Evolutionary conservation across 64 coral and sea anemone genomes (phyloP).

Genomic region (Hydrozoanthus tunicans): DNA sequence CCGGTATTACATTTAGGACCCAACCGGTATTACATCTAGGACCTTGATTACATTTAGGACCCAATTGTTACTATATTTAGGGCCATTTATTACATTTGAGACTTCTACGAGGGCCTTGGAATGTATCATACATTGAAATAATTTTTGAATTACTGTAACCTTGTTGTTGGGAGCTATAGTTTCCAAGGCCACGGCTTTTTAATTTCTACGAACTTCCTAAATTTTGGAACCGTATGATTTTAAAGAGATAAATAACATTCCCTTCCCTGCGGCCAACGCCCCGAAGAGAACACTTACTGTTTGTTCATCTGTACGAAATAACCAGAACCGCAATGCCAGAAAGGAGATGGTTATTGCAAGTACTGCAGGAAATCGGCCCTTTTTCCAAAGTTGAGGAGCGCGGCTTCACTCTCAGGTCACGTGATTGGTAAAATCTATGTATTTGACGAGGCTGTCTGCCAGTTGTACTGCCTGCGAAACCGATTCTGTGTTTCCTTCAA

Average conservation of each 20-base stretch:
- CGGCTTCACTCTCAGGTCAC: conserved; percentile 5
- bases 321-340: neutral
- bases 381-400: neutral
- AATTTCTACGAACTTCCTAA: too few relatives aligned
- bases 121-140: too few relatives aligned
- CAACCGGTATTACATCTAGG: too few relatives aligned
- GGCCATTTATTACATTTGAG: too few relatives aligned
- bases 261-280: neutral
- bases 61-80: too few relatives aligned
- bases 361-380: neutral
- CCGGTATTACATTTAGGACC: too few relatives aligned
- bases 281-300: neutral
- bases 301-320: neutral
- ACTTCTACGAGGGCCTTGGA: too few relatives aligned
- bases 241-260: neutral
- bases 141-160: too few relatives aligned
- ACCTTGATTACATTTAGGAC: too few relatives aligned
- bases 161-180: too few relatives aligned
- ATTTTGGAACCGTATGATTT: too few relatives aligned
- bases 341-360: neutral
- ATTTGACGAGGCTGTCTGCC: neutral
- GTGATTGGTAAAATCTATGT: neutral
- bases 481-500: conserved; percentile 2
- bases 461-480: conserved; percentile 1
- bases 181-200: too few relatives aligned